A percentile compares a stretch with the other conserved stretches of the same genome.
Conservation (phyloP, 2,113 vertebrate genomes). For the Ctenodactylus gundi region DNA sequence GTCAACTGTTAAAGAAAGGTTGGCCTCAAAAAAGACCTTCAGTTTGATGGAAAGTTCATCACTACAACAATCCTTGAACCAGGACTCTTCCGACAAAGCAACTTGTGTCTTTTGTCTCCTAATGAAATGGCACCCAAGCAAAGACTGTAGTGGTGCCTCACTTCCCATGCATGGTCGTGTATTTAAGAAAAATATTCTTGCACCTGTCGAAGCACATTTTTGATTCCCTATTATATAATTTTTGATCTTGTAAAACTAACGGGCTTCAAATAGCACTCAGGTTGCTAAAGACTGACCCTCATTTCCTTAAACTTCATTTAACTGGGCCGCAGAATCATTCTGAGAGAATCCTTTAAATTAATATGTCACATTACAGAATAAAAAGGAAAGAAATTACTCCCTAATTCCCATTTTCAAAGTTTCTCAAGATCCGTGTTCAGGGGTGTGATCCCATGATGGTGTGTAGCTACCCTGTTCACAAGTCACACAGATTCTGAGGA, state of each 20-base stretch:
- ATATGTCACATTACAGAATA: constrained; percentile 69
- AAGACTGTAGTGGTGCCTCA: background rate
- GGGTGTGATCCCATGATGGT: background rate
- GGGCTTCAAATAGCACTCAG: constrained; percentile 69
- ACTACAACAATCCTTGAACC: background rate
- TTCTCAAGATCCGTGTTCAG: constrained; percentile 44
- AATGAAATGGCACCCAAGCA: background rate
- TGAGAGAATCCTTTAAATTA: constrained; percentile 62
- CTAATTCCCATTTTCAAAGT: constrained; percentile 66
- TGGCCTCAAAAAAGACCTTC: background rate
- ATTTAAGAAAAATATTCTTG: constrained; percentile 52
- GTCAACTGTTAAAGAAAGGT: background rate
- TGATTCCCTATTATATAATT: constrained; percentile 42
- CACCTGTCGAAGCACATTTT: constrained; percentile 32
- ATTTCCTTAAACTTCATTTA: constrained; percentile 78
- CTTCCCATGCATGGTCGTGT: background rate
- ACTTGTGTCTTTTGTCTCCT: background rate
- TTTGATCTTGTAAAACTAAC: constrained; percentile 62
- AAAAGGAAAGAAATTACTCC: constrained; percentile 65
- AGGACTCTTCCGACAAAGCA: background rate
- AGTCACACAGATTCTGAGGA: background rate
- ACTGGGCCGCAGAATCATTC: constrained; percentile 67
- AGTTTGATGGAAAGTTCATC: background rate
- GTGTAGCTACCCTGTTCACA: background rate
- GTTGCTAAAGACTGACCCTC: constrained; percentile 71